Evolutionary conservation across 2,797 vertebrate species (phyloP).

Genomic region (Lateolabrax maculatus): DNA sequence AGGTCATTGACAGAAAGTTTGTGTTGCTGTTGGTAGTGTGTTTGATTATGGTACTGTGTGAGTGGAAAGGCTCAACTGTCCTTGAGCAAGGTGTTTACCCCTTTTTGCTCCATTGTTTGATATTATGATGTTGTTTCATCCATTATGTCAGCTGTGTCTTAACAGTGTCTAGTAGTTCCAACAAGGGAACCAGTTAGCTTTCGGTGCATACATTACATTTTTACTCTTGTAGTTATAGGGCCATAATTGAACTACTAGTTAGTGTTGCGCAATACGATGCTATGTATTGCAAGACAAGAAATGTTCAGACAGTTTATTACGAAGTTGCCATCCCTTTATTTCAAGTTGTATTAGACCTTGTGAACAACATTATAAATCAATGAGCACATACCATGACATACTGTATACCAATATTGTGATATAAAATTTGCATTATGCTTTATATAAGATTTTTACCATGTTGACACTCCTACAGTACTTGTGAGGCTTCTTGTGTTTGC

Average conservation of each 20-base stretch:
- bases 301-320: not conserved
- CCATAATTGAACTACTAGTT: not conserved
- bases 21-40: not conserved
- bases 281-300: not conserved
- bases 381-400: not conserved
- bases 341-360: not conserved
- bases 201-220: not conserved
- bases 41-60: not conserved
- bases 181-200: not conserved
- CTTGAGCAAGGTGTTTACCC: not conserved
- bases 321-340: not conserved
- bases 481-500: not conserved
- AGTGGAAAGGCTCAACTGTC: not conserved
- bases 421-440: not conserved
- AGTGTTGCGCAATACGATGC: not conserved
- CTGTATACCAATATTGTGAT: not conserved
- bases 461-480: not conserved
- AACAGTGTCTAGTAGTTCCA: not conserved
- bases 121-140: not conserved
- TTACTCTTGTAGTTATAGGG: not conserved
- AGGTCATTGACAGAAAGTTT: constrained; percentile 21
- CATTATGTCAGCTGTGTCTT: not conserved
- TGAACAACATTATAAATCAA: not conserved
- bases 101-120: not conserved
- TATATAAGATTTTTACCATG: not conserved